phyloP scores from a whole-genome alignment of 2,797 vertebrate genomes.

The Dendrocincla fuliginosa region DNA sequence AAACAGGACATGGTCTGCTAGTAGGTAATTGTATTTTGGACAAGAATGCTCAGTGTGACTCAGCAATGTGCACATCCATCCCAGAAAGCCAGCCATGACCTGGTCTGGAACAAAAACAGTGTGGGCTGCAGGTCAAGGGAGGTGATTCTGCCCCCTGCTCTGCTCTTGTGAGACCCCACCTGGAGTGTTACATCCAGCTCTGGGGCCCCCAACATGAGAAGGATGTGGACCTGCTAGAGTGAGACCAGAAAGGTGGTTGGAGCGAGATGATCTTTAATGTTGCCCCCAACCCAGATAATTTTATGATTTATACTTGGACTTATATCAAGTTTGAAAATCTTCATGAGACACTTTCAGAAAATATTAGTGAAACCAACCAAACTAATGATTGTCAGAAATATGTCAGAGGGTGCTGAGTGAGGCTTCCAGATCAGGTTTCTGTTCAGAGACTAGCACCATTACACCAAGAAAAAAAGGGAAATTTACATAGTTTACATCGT shows the following conservation, averaged over 20 bases:
- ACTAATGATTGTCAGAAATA: background rate
- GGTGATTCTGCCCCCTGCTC: background rate
- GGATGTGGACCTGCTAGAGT: accelerated
- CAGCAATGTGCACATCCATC: background rate
- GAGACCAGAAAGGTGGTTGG: background rate
- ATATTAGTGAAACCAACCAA: background rate
- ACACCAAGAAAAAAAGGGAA: background rate
- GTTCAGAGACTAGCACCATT: background rate
- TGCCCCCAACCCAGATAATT: background rate
- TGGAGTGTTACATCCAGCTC: background rate
- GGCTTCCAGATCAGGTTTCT: background rate
- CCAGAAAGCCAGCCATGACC: background rate
- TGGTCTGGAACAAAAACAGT: background rate
- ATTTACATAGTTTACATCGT: background rate
- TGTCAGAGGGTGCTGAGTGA: background rate
- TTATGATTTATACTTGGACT: background rate
- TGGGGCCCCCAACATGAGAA: accelerated
- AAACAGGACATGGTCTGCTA: background rate
- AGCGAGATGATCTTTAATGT: no score
- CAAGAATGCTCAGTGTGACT: background rate
- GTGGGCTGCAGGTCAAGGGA: background rate
- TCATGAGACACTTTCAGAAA: background rate
- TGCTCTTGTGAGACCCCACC: background rate
- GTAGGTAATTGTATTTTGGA: background rate
- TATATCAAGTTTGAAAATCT: background rate